These are phyloP conservation scores for Glaucidium brasilianum DNA, from an alignment of 2,113 vertebrate genomes.

Conservation along the genomic window DNA sequence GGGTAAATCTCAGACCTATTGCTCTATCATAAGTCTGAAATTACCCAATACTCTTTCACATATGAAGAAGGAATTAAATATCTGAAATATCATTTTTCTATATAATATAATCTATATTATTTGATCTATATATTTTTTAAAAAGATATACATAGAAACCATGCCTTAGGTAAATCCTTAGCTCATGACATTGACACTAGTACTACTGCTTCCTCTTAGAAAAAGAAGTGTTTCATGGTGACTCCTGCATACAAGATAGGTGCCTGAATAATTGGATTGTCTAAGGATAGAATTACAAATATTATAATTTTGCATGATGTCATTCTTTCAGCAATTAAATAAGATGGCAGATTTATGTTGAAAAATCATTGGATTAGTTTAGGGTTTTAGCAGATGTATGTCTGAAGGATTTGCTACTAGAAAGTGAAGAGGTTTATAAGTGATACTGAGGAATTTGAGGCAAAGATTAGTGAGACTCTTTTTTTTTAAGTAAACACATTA, in stretches of 20 bases:
- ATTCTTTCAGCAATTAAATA: background rate
- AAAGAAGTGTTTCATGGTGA: background rate
- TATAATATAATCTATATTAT: background rate
- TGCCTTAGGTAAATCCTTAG: background rate
- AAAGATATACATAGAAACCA: background rate
- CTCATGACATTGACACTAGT: background rate
- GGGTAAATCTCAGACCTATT: background rate
- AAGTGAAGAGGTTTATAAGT: background rate
- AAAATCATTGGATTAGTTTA: background rate
- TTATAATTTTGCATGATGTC: background rate
- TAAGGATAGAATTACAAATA: background rate
- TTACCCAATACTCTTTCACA: background rate
- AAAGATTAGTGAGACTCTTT: background rate
- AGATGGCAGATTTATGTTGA: background rate
- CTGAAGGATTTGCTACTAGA: background rate
- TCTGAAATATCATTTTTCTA: background rate
- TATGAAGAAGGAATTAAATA: background rate
- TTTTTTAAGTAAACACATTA: background rate
- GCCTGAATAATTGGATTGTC: background rate
- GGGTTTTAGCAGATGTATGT: background rate
- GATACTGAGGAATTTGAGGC: background rate
- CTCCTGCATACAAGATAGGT: background rate
- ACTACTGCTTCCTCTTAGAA: background rate
- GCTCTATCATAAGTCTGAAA: background rate
- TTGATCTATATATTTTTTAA: background rate